Evolutionary conservation across 2,797 vertebrate genomes (phyloP).

Genomic region (Echiichthys vipera): DNA sequence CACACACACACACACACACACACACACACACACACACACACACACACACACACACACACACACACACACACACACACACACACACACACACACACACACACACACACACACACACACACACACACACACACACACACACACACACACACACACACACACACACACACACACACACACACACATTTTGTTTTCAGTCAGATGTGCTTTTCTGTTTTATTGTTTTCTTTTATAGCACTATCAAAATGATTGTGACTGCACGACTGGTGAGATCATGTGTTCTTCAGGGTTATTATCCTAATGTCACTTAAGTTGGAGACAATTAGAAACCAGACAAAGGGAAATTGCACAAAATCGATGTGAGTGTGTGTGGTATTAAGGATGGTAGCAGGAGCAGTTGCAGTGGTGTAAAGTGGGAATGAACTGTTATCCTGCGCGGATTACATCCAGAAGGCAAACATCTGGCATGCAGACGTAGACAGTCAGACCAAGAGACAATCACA

Average conservation of each 20-base stretch:
- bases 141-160: no score
- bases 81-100: slow-evolving; percentile 28
- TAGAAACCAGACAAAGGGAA: slow-evolving; percentile 47
- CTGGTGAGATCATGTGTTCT: slow-evolving; percentile 35
- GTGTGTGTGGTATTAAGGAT: slow-evolving; percentile 28
- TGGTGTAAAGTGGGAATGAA: slow-evolving; percentile 60
- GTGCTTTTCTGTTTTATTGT: slow-evolving; percentile 31
- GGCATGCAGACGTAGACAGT: slow-evolving; percentile 55
- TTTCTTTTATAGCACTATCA: slow-evolving; percentile 9
- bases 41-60: slow-evolving; percentile 21
- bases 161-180: no score
- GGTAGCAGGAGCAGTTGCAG: slow-evolving; percentile 45
- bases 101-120: no score
- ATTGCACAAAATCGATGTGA: slow-evolving; percentile 29
- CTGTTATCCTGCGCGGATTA: slow-evolving; percentile 66
- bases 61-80: slow-evolving; percentile 8
- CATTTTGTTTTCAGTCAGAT: slow-evolving; percentile 20
- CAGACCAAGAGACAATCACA: slow-evolving; percentile 49
- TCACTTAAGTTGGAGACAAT: slow-evolving; percentile 37
- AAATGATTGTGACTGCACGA: slow-evolving; percentile 17
- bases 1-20: slow-evolving; percentile 12
- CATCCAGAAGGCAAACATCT: slow-evolving; percentile 78
- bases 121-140: no score
- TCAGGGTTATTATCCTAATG: slow-evolving; percentile 4
- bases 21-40: slow-evolving; percentile 13